Percentiles rank a stretch among this genome's conserved stretches.
Conservation (phyloP, 2,113 vertebrate genomes). For the Lichenostomus cassidix region DNA sequence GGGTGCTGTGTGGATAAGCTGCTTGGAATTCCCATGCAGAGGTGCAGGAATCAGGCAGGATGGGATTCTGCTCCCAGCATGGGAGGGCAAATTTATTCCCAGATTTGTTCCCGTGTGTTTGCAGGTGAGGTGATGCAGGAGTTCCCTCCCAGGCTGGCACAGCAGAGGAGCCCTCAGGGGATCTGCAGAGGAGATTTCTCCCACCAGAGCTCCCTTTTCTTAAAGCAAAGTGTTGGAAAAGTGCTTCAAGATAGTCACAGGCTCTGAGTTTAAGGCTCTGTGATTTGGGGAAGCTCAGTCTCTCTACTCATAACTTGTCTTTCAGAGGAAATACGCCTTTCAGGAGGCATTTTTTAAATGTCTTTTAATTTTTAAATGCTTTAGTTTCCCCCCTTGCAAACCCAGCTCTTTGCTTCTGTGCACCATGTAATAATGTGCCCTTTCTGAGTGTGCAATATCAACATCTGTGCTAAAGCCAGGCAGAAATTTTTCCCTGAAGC, state of each 20-base stretch:
- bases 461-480: slow-evolving; percentile 27
- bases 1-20: neutral
- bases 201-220: neutral
- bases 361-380: slow-evolving; percentile 46
- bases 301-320: neutral
- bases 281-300: neutral
- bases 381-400: slow-evolving; percentile 1
- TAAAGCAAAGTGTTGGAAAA: neutral
- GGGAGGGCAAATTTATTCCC: no score
- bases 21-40: accelerated
- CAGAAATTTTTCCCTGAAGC: slow-evolving; percentile 35
- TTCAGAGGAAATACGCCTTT: neutral
- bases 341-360: neutral
- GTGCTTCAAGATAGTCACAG: neutral
- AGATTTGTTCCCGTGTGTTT: neutral
- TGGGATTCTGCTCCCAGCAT: accelerated
- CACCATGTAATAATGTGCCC: neutral
- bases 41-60: neutral
- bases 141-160: neutral
- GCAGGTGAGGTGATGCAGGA: neutral
- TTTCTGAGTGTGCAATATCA: slow-evolving; percentile 32
- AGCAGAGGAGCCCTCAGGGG: neutral
- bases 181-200: accelerated
- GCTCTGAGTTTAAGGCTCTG: neutral
- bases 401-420: neutral